Base-by-base conservation (phyloP, 2,888 invertebrate species). In the Drosophila kokeensis region DNA sequence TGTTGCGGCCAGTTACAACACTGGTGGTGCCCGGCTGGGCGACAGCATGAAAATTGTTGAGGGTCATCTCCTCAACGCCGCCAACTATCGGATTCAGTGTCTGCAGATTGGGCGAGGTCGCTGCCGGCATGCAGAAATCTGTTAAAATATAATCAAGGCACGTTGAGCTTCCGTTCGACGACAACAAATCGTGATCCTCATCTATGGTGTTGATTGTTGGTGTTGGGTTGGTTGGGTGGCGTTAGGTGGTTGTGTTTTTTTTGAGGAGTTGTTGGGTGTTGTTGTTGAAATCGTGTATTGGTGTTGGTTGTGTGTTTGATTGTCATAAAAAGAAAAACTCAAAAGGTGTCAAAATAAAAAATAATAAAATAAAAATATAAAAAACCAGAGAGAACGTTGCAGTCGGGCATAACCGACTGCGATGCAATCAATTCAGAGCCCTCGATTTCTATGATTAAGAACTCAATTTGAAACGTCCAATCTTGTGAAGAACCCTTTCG, bases 1-100 rank as follows among this genome's bases (percentile, higher is more conserved):
- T 97, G 74, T 95, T 95, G 34, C 95, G 94, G 58, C 96, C 95
- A 18, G 94, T 94, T 40, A 94, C 94, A 34, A 92, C 91, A 48
- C 90, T 91, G 18, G 91, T 91, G 13, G 89, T 89, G 68, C 88
- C 90, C 0, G 92, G 84, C 6, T 77, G 78, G 1, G 94, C 94
- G 15, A 94, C 94, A 3, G 91, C 91, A 87, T 94, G 92, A 73
- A 93, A 93, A 81, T 90, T 93, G 40, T 91, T 88, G 2, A 92
- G 84, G 54, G 82, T 73, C 69, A 95, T 93, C 15, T 94, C 94
- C 73, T 94, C 94, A 0, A 92, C 90, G 36, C 89, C 81, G 32
- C 90, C 90, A 32, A 83, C 91, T 66, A 94, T 94, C 5, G 93
- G 91, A 70, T 91, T 89, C 58, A 94, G 93, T 30, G 92, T 83